A percentile compares a stretch with the other conserved stretches of the same genome.
phyloP scores from a whole-genome alignment of 2,888 invertebrate species.

The Drepanosiphum platanoidis region DNA sequence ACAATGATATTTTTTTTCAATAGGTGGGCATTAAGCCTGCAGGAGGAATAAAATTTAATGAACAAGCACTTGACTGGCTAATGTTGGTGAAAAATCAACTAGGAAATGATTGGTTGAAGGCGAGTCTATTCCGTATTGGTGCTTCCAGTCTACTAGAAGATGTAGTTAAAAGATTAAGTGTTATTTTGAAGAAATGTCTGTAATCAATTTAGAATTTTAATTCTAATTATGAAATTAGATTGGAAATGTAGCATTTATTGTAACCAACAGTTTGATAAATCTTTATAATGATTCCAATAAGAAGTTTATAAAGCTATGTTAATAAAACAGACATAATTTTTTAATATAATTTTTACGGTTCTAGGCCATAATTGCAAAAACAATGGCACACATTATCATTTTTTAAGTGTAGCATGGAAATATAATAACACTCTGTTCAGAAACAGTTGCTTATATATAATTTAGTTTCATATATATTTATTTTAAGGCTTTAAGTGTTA shows the following conservation, averaged over 20 bases:
- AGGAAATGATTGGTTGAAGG: slow-evolving; percentile 86
- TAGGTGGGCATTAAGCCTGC: slow-evolving; percentile 98
- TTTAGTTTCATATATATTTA: too few species aligned
- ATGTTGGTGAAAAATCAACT: slow-evolving; percentile 84
- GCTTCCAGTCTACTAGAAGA: slow-evolving; percentile 90
- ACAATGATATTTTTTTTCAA: slow-evolving; percentile 63
- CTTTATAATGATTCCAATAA: background rate
- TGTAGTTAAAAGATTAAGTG: slow-evolving; percentile 69
- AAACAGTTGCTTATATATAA: too few species aligned
- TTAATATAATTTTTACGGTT: too few species aligned
- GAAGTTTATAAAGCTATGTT: too few species aligned
- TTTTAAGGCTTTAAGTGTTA: too few species aligned
- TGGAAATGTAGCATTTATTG: background rate
- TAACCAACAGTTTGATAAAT: background rate
- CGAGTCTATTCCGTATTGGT: slow-evolving; percentile 88
- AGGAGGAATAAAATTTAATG: slow-evolving; percentile 88
- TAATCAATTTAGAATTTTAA: background rate
- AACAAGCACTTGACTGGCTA: slow-evolving; percentile 89
- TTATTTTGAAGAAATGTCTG: slow-evolving; percentile 28
- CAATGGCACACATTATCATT: too few species aligned
- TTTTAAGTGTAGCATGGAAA: too few species aligned
- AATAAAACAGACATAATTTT: too few species aligned
- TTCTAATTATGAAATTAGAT: background rate
- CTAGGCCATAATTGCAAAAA: too few species aligned
- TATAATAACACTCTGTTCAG: too few species aligned